Conservation (phyloP, 2,797 vertebrate species). For the Fistularia tabacaria region DNA sequence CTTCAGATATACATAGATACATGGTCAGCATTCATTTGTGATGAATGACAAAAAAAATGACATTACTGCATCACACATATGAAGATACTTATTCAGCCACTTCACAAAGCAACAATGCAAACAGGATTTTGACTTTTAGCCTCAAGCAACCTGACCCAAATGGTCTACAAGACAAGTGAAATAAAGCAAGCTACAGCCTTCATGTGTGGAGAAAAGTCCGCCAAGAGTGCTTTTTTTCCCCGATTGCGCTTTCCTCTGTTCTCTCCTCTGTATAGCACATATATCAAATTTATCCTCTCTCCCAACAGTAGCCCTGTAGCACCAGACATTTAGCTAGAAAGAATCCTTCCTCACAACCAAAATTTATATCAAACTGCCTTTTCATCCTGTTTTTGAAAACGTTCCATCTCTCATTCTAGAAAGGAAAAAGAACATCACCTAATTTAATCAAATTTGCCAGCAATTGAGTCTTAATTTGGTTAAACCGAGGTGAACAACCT, state of each 20-base stretch:
- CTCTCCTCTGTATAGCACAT: conserved; percentile 26
- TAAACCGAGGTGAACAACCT: neutral
- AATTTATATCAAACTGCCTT: conserved; percentile 18
- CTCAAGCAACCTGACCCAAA: conserved; percentile 51
- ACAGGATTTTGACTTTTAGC: conserved; percentile 39
- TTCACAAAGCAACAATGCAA: neutral
- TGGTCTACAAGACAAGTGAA: conserved; percentile 35
- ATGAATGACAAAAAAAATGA: neutral
- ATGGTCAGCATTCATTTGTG: neutral
- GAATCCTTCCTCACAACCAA: conserved; percentile 4
- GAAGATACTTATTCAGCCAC: neutral
- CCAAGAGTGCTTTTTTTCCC: conserved; percentile 31
- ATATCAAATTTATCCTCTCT: conserved; percentile 5
- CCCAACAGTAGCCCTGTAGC: conserved; percentile 3
- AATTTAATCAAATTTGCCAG: neutral
- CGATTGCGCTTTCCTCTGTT: conserved; percentile 25
- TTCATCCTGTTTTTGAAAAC: conserved; percentile 10
- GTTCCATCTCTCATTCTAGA: conserved; percentile 15
- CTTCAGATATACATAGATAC: conserved; percentile 16
- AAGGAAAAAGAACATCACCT: neutral
- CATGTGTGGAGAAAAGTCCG: conserved; percentile 34
- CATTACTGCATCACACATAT: neutral
- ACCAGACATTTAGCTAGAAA: conserved; percentile 14
- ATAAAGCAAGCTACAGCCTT: conserved; percentile 17
- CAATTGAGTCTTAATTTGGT: conserved; percentile 2